Percentiles rank a stretch among this genome's conserved stretches.
Conservation (phyloP, 2,113 vertebrate species). For the Ophthalmolycus amberensis region DNA sequence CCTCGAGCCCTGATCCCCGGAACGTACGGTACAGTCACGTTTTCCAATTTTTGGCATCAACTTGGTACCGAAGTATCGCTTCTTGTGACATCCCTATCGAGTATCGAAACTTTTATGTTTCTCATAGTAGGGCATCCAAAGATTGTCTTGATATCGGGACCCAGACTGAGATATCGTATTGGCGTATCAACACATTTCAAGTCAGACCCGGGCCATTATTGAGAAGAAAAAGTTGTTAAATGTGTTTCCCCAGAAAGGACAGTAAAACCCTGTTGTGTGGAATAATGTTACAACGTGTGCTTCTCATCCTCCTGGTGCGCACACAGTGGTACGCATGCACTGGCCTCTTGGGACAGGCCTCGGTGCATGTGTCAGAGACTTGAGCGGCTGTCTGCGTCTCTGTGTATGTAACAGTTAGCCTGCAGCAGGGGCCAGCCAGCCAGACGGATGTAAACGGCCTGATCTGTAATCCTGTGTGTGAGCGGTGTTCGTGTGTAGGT, state of each 20-base stretch:
- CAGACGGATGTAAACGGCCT: conserved; percentile 68
- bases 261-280: background rate
- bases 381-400: conserved; percentile 43
- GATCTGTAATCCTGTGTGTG: conserved; percentile 68
- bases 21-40: no score
- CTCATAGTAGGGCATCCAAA: no score
- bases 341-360: conserved; percentile 13
- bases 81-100: background rate
- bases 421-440: conserved; percentile 61
- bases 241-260: background rate
- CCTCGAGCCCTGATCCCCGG: no score
- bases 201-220: background rate
- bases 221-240: background rate
- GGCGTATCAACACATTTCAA: background rate
- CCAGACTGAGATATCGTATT: no score
- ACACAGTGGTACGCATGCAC: background rate
- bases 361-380: conserved; percentile 44
- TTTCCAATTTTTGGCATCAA: background rate
- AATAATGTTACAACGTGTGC: conserved; percentile 4
- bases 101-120: background rate
- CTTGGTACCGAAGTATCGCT: background rate
- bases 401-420: conserved; percentile 65
- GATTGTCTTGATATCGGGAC: background rate
- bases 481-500: conserved; percentile 71
- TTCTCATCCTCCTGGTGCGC: background rate